These are phyloP conservation scores for Monochamus saltuarius DNA, from an alignment of 1,140 invertebrate species.

Conservation along the genomic window DNA sequence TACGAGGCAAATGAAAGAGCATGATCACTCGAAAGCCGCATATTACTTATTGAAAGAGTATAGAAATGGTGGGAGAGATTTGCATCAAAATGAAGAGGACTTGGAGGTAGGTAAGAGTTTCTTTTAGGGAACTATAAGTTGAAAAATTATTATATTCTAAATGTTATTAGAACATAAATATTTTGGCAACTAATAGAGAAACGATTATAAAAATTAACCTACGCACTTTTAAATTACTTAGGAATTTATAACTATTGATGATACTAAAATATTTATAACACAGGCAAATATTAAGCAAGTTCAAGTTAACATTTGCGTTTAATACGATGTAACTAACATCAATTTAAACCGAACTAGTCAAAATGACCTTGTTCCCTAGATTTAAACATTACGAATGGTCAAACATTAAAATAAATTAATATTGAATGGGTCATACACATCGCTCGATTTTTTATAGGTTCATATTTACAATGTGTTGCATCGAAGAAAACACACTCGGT, in stretches of 20 bases:
- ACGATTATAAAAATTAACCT: too few species aligned
- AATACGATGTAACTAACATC: not conserved
- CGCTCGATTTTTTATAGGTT: too few species aligned
- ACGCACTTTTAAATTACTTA: too few species aligned
- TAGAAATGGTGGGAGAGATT: constrained; percentile 45
- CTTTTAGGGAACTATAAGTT: constrained; percentile 6
- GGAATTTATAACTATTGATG: constrained; percentile 10
- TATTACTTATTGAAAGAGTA: constrained; percentile 65
- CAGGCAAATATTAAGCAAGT: constrained; percentile 2
- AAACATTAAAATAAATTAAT: too few species aligned
- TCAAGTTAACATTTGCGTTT: not conserved
- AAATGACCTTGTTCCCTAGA: too few species aligned
- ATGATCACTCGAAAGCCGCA: constrained; percentile 61
- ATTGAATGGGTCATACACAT: too few species aligned
- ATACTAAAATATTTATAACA: constrained; percentile 5
- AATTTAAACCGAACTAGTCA: not conserved
- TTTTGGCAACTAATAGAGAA: too few species aligned
- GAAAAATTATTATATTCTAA: too few species aligned
- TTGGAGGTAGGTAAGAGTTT: constrained; percentile 52
- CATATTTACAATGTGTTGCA: too few species aligned
- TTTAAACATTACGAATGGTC: too few species aligned
- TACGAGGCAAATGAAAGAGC: constrained; percentile 54
- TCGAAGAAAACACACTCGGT: too few species aligned
- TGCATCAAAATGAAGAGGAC: constrained; percentile 45
- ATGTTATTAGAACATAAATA: too few species aligned